Conservation (phyloP, 2,113 vertebrate species). For the Scophthalmus maximus region DNA sequence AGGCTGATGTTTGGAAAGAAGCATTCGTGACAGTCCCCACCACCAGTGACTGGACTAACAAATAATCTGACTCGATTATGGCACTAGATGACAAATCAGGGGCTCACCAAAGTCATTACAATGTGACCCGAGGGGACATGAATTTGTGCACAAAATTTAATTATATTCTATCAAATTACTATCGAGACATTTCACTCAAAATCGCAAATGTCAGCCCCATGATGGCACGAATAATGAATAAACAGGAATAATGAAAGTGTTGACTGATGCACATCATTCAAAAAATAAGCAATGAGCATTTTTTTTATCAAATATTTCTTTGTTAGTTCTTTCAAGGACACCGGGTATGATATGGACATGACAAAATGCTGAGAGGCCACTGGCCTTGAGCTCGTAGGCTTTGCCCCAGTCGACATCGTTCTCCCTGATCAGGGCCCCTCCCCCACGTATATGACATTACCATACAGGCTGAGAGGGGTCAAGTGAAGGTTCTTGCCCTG, state of each 20-base stretch:
- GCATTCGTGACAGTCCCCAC: no score
- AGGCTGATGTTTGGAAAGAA: no score
- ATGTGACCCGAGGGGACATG: no score
- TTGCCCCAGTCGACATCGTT: conserved; percentile 3
- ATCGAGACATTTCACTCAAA: no score
- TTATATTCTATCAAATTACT: neutral
- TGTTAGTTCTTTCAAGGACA: neutral
- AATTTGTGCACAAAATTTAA: no score
- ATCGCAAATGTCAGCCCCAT: no score
- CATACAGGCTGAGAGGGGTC: conserved; percentile 67
- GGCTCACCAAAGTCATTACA: no score
- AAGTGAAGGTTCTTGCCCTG: conserved; percentile 79
- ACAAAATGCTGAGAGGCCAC: conserved; percentile 13
- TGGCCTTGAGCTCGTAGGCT: conserved; percentile 53
- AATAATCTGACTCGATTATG: no score
- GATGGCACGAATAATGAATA: no score
- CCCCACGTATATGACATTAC: conserved; percentile 63
- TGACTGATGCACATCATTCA: neutral
- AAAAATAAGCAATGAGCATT: neutral
- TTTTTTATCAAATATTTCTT: neutral
- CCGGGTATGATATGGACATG: neutral
- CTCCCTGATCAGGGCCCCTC: conserved; percentile 26
- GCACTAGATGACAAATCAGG: no score
- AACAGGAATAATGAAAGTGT: no score
- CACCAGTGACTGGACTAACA: no score